phyloP scores from a whole-genome alignment of 1,140 invertebrate species.

The Odontomachus brunneus region DNA sequence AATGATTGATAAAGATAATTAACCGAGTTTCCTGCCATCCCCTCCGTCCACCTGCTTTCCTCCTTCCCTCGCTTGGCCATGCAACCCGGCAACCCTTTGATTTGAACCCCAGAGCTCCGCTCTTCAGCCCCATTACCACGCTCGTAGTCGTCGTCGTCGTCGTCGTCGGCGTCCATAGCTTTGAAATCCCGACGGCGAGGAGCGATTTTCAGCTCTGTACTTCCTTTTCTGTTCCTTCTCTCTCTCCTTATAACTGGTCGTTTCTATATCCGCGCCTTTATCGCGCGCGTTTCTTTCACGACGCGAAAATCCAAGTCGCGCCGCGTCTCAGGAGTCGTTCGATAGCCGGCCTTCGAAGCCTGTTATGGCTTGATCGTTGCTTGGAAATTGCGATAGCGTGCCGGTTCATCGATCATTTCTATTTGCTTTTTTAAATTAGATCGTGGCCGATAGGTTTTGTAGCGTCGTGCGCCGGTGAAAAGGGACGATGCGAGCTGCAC shows the following conservation, averaged over 20 bases:
- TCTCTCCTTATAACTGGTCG: neutral
- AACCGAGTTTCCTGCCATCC: constrained; percentile 62
- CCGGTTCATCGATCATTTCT: constrained; percentile 64
- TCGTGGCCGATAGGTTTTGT: constrained; percentile 17
- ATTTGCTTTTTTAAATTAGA: constrained; percentile 60
- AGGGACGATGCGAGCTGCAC: neutral
- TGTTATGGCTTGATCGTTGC: constrained; percentile 74
- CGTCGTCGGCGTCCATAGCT: constrained; percentile 61
- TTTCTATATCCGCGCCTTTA: constrained; percentile 54
- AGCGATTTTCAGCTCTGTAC: constrained; percentile 66
- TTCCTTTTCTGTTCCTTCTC: constrained; percentile 11
- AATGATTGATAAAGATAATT: constrained; percentile 75
- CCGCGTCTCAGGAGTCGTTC: constrained; percentile 63
- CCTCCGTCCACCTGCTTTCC: constrained; percentile 10
- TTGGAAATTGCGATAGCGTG: constrained; percentile 68
- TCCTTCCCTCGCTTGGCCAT: constrained; percentile 39
- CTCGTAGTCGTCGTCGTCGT: constrained; percentile 24
- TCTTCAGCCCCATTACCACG: constrained; percentile 54
- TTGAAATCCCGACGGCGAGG: constrained; percentile 69
- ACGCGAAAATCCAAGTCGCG: constrained; percentile 63
- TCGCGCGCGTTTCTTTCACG: constrained; percentile 57
- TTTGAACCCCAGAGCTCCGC: constrained; percentile 54
- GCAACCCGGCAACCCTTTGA: constrained; percentile 69
- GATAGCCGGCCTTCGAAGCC: constrained; percentile 64
- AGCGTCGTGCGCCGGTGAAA: neutral